Evolutionary conservation across 2,888 invertebrate species (phyloP).

Genomic region (Lottia scabra): DNA sequence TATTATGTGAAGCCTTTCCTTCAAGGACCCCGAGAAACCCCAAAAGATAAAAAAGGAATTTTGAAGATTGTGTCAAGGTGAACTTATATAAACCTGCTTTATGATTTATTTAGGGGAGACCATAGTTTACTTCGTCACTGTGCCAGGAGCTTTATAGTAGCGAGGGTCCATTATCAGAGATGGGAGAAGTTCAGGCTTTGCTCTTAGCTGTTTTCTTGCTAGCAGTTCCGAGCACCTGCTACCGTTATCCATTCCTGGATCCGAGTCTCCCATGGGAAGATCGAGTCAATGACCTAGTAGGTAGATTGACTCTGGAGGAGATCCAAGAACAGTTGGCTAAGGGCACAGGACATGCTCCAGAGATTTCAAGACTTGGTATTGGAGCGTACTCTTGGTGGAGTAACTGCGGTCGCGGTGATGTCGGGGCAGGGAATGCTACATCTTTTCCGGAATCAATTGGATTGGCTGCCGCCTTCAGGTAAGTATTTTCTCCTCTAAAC

Average conservation of each 20-base stretch:
- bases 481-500: not conserved
- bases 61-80: too few species aligned
- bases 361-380: constrained; percentile 51
- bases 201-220: too few species aligned
- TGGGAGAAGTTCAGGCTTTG: too few species aligned
- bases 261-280: constrained; percentile 16
- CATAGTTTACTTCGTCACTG: too few species aligned
- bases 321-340: constrained; percentile 48
- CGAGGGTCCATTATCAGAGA: too few species aligned
- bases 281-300: constrained; percentile 57
- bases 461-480: constrained; percentile 64
- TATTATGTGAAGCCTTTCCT: too few species aligned
- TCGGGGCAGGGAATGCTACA: constrained; percentile 52
- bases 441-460: constrained; percentile 62
- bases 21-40: too few species aligned
- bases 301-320: constrained; percentile 55
- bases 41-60: too few species aligned
- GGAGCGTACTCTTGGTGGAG: constrained; percentile 58
- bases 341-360: constrained; percentile 42
- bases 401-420: constrained; percentile 62
- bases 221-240: too few species aligned
- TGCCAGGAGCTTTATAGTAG: too few species aligned
- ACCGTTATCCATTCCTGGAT: not conserved
- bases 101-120: too few species aligned
- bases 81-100: too few species aligned